phyloP scores from a whole-genome alignment of 2,888 invertebrate species.

The Leptura quadrifasciata region DNA sequence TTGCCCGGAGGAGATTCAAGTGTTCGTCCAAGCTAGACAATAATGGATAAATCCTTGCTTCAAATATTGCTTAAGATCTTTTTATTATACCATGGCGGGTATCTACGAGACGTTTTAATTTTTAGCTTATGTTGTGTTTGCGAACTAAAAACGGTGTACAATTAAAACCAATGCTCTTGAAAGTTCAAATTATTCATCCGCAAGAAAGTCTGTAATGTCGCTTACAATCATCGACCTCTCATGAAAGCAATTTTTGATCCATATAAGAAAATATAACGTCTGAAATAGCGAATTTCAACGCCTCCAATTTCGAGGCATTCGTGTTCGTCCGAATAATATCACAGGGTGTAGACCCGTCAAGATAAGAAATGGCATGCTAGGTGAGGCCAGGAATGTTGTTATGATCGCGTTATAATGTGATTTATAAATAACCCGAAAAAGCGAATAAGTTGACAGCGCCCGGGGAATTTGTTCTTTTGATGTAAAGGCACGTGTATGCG shows the following conservation, averaged over 20 bases:
- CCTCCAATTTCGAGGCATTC: not conserved
- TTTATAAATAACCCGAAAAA: conserved; percentile 28
- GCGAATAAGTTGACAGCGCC: conserved; percentile 24
- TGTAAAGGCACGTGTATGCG: conserved; percentile 10
- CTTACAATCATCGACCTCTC: not conserved
- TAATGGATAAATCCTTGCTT: too few relatives aligned
- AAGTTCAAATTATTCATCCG: too few relatives aligned
- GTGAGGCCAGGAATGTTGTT: conserved; percentile 15
- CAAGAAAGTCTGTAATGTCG: too few relatives aligned
- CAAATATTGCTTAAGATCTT: too few relatives aligned
- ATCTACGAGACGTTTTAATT: too few relatives aligned
- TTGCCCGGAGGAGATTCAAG: too few relatives aligned
- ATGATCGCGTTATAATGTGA: conserved; percentile 15
- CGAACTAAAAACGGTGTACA: too few relatives aligned
- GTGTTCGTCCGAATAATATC: conserved; percentile 6
- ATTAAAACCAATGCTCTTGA: too few relatives aligned
- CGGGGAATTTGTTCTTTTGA: conserved; percentile 26
- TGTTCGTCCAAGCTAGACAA: too few relatives aligned
- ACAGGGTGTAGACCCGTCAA: not conserved
- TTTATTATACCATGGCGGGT: too few relatives aligned
- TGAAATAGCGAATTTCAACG: not conserved
- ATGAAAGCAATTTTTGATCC: not conserved
- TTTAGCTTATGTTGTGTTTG: too few relatives aligned
- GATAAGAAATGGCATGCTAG: conserved; percentile 2
- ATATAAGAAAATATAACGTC: not conserved